Evolutionary conservation across 2,888 invertebrate species (phyloP).

Genomic region (Tenthredo notha): DNA sequence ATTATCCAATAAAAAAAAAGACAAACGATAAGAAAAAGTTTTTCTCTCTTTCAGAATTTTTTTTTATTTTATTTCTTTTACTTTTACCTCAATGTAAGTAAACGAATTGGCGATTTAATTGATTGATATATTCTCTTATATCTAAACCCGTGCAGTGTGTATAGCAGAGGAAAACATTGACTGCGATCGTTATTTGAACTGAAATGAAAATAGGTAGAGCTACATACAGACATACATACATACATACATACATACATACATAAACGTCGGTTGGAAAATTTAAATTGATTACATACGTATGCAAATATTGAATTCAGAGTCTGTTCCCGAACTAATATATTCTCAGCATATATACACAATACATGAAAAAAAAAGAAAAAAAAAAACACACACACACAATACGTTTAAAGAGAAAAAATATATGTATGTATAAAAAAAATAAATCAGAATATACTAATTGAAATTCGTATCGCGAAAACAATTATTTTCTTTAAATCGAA

Average conservation of each 20-base stretch:
- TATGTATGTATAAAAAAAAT: neutral
- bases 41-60: neutral
- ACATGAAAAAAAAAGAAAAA: neutral
- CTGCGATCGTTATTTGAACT: too few relatives aligned
- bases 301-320: neutral
- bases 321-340: neutral
- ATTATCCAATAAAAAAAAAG: neutral
- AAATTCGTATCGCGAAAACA: neutral
- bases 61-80: neutral
- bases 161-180: too few relatives aligned
- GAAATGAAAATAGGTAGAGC: too few relatives aligned
- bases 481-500: neutral
- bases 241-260: too few relatives aligned
- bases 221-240: too few relatives aligned
- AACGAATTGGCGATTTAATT: neutral
- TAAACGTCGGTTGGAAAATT: neutral
- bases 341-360: neutral
- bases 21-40: neutral
- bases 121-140: too few relatives aligned
- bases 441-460: neutral
- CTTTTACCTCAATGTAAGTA: neutral
- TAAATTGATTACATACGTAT: slow-evolving; percentile 20
- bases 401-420: too few relatives aligned
- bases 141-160: too few relatives aligned
- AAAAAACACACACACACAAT: too few relatives aligned